Conservation (phyloP, 2,888 invertebrate genomes). For the Agrochola circellaris region DNA sequence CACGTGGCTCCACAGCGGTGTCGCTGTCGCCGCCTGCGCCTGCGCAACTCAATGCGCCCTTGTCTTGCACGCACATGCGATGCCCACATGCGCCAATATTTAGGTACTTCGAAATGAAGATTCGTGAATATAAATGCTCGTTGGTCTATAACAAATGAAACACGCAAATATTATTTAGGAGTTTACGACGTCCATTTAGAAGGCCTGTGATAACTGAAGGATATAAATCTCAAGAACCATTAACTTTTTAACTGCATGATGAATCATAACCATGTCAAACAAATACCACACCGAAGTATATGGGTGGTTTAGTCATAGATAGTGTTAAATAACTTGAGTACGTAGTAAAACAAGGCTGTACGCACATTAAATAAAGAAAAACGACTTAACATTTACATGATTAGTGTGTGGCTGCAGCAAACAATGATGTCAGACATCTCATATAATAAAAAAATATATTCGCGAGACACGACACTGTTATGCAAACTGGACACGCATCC, state of each 20-base stretch:
- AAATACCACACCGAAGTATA: conserved; percentile 46
- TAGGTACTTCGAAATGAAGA: conserved; percentile 44
- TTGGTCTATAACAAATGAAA: conserved; percentile 38
- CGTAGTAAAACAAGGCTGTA: conserved; percentile 49
- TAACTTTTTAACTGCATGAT: conserved; percentile 55
- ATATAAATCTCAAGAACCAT: conserved; percentile 48
- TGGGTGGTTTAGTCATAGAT: conserved; percentile 42
- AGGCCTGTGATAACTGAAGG: conserved; percentile 24
- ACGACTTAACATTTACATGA: conserved; percentile 37
- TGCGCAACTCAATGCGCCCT: conserved; percentile 81
- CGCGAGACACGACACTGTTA: conserved; percentile 74
- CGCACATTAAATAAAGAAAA: conserved; percentile 42
- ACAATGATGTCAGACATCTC: conserved; percentile 48
- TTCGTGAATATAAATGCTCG: conserved; percentile 24
- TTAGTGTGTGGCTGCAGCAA: conserved; percentile 33
- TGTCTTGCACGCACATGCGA: conserved; percentile 83
- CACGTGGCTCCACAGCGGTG: conserved; percentile 80
- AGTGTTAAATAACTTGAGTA: conserved; percentile 31
- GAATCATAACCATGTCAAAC: conserved; percentile 55
- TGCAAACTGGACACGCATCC: conserved; percentile 84
- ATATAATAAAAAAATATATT: conserved; percentile 45
- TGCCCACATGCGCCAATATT: conserved; percentile 79
- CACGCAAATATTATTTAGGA: conserved; percentile 54
- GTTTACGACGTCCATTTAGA: conserved; percentile 1
- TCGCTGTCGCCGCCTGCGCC: conserved; percentile 70